These are phyloP conservation scores for Diacarnus erythraeanus DNA, from an alignment of 37 sponge, comb jelly and placozoan species.

Conservation along the genomic window DNA sequence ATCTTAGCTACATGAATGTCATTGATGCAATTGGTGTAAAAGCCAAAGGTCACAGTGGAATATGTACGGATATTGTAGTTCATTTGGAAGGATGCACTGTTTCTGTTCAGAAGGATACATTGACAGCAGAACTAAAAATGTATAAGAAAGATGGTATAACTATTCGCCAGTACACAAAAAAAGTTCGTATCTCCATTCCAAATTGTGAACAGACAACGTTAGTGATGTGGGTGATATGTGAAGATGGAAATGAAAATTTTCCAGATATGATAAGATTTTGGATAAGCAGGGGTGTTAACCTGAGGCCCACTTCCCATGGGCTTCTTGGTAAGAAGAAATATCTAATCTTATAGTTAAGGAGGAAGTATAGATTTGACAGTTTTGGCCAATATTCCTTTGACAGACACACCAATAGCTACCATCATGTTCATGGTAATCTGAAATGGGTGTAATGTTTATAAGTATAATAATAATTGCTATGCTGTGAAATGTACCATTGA, in stretches of 20 bases:
- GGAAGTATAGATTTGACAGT: no score
- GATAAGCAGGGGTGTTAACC: conserved; percentile 61
- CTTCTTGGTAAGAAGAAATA: conserved; percentile 77
- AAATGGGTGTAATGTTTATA: no score
- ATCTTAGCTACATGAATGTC: conserved; percentile 56
- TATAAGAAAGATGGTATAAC: conserved; percentile 5
- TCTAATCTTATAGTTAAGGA: no score
- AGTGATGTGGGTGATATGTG: conserved; percentile 72
- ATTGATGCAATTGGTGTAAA: conserved; percentile 46
- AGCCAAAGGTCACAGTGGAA: conserved; percentile 27
- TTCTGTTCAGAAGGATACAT: neutral
- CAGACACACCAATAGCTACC: no score
- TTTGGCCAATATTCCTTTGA: no score
- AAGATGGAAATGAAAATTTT: neutral
- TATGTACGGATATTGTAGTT: conserved; percentile 37
- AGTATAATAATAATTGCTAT: no score
- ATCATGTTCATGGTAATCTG: no score
- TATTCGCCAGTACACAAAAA: neutral
- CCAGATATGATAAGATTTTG: conserved; percentile 57
- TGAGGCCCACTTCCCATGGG: conserved; percentile 74
- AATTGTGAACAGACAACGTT: conserved; percentile 66
- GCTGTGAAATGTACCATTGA: no score
- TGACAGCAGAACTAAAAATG: neutral
- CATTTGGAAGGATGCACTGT: conserved; percentile 50
- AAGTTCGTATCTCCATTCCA: conserved; percentile 62